Conservation (phyloP, 2,797 vertebrate genomes). For the Acestrorhynchus altus region DNA sequence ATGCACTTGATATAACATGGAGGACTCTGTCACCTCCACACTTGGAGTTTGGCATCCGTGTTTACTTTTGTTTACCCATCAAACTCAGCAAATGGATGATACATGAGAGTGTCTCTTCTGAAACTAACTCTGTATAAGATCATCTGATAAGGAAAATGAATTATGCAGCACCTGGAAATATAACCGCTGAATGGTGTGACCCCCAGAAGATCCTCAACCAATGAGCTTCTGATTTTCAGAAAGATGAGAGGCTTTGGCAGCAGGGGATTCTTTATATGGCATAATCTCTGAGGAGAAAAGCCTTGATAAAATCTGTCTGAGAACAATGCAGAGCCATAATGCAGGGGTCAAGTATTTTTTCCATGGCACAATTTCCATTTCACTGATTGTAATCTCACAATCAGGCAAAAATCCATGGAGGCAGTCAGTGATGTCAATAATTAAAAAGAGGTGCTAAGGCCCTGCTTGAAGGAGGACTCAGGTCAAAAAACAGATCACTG, state of each 20-base stretch:
- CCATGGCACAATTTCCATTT: conserved; percentile 31
- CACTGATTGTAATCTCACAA: conserved; percentile 31
- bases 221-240: conserved; percentile 46
- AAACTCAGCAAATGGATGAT: conserved; percentile 34
- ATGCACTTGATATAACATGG: not conserved
- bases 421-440: conserved; percentile 3
- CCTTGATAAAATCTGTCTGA: conserved; percentile 44
- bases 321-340: conserved; percentile 17
- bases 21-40: conserved; percentile 1
- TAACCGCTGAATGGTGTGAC: conserved; percentile 52
- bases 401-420: conserved; percentile 16
- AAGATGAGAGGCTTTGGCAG: conserved; percentile 45
- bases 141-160: conserved; percentile 55
- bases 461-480: not conserved
- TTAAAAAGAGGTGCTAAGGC: not conserved
- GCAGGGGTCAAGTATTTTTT: conserved; percentile 10
- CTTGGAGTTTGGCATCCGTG: conserved; percentile 3
- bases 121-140: conserved; percentile 37
- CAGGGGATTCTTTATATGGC: conserved; percentile 31
- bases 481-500: too few species aligned
- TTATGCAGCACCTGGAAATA: conserved; percentile 58
- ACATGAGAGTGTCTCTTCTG: conserved; percentile 36
- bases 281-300: conserved; percentile 38
- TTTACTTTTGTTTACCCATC: conserved; percentile 22
- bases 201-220: conserved; percentile 37